These are phyloP conservation scores for Rhodinocichla rosea DNA, from an alignment of 2,113 vertebrate genomes.

Conservation along the genomic window DNA sequence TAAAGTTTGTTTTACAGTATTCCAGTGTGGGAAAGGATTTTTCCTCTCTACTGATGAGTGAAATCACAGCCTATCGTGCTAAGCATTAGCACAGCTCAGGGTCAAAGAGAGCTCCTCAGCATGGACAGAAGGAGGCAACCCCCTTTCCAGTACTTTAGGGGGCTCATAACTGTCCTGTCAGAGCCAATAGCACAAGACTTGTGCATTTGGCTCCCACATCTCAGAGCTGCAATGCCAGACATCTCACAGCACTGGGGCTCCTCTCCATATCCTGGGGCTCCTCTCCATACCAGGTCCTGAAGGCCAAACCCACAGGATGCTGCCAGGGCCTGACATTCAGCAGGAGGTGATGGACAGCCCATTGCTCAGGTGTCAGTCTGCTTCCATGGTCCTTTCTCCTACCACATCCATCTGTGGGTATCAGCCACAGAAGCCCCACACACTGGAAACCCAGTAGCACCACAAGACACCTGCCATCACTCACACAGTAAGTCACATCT, in stretches of 20 bases:
- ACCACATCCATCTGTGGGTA: not conserved
- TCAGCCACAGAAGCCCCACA: rapidly evolving
- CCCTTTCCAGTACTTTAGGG: rapidly evolving
- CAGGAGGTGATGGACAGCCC: not conserved
- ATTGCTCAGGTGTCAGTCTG: not conserved
- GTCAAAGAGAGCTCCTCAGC: not conserved
- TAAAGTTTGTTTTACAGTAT: not conserved
- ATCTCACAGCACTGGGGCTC: rapidly evolving
- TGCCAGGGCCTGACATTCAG: rapidly evolving
- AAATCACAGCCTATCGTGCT: not conserved
- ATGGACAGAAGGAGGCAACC: rapidly evolving
- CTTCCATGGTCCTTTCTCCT: not conserved
- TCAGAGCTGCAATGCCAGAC: not conserved
- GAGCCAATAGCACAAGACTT: not conserved
- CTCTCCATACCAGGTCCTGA: rapidly evolving
- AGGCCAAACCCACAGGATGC: not conserved
- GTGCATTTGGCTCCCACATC: rapidly evolving
- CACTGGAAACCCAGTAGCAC: not conserved
- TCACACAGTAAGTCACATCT: rapidly evolving
- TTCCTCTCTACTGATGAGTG: not conserved
- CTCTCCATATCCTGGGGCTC: not conserved
- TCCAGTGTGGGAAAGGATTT: not conserved
- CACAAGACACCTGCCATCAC: not conserved
- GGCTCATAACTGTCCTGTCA: not conserved
- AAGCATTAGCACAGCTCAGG: not conserved